Evolutionary conservation across 2,888 invertebrate species (phyloP), one percentile per base, ranked within the genome.

Genomic region (Aporophyla nigra): DNA sequence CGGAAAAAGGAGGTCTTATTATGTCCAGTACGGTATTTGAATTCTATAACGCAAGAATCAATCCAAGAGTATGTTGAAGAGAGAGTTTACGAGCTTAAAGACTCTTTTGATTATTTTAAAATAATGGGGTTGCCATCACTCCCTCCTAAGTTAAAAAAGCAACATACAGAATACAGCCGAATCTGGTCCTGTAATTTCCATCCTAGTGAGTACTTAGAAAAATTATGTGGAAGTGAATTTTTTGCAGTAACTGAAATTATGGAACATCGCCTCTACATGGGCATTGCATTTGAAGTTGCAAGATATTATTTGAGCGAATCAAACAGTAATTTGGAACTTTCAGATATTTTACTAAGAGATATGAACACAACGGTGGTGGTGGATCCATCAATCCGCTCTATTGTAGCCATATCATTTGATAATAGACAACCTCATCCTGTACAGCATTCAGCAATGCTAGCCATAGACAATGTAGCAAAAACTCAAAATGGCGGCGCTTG

Each of bases 141-240:
- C n/a, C 92, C 97, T 12, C 98, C 98, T 0, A 97, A 97, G 90
- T 97, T 98, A 0, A 97, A 97, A 71, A 94, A 93, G 62, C 99
- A 99, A 89, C 98, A 97, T 88, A 94, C 97, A 0, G 93, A 95
- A 83, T 97, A 97, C 9, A 96, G 97, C 21, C 94, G 96, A 71
- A 92, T 97, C 62, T 99, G 99, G 99, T 98, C 99, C 0, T 97
- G 98, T 72, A 98, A 98, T 91, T 99, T 99, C 91, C 99, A 99
- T 94, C 98, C 98, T 0, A 98, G 98, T 90, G 97, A 97, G 79
- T 97, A 97, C 80, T 90, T 98, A n/a, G 99, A 99, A 91, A 97
- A 97, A 66, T 90, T 98, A 19, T 92, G 97, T 4, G 96, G 97
- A 19, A 97, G 97, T 24, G 95, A 94, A 1, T 96, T 98, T 78